Percentiles rank a stretch among this genome's conserved stretches.
phyloP scores from a whole-genome alignment of 2,888 invertebrate species.

The Amphipoea oculea region DNA sequence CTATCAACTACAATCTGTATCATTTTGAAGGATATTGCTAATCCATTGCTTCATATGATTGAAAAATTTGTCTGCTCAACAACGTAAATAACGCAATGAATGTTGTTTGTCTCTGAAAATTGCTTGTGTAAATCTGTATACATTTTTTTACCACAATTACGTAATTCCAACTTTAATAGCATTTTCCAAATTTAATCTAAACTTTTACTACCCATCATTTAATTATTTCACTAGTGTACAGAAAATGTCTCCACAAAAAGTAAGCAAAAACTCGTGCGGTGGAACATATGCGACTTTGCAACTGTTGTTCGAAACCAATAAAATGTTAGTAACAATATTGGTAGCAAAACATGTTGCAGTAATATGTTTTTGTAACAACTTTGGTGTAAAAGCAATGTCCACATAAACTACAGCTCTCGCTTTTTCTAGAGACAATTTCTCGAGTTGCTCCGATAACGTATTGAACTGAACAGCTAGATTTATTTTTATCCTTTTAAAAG shows the following conservation, averaged over 20 bases:
- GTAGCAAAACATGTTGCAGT: conserved; percentile 58
- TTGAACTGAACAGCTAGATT: not conserved
- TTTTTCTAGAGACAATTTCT: conserved; percentile 29
- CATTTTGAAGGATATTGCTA: too few species aligned
- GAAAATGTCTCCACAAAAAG: conserved; percentile 37
- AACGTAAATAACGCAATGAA: too few species aligned
- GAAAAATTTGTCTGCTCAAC: too few species aligned
- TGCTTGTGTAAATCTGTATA: too few species aligned
- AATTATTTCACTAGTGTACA: conserved; percentile 16
- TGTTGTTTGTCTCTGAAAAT: too few species aligned
- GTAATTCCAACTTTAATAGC: too few species aligned
- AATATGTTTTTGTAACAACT: conserved; percentile 59
- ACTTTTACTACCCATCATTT: not conserved
- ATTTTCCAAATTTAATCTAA: not conserved
- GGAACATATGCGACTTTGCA: conserved; percentile 41
- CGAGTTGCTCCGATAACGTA: not conserved
- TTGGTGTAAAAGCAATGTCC: conserved; percentile 39
- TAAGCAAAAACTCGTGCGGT: conserved; percentile 36
- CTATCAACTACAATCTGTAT: too few species aligned
- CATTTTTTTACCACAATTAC: too few species aligned
- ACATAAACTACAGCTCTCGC: conserved; percentile 30
- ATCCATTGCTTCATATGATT: too few species aligned
- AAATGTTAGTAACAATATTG: conserved; percentile 58
- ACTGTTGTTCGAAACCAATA: conserved; percentile 61
- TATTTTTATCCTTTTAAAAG: not conserved